These are phyloP conservation scores for Hepsetus odoe DNA, from an alignment of 2,113 vertebrate genomes.

Conservation along the genomic window DNA sequence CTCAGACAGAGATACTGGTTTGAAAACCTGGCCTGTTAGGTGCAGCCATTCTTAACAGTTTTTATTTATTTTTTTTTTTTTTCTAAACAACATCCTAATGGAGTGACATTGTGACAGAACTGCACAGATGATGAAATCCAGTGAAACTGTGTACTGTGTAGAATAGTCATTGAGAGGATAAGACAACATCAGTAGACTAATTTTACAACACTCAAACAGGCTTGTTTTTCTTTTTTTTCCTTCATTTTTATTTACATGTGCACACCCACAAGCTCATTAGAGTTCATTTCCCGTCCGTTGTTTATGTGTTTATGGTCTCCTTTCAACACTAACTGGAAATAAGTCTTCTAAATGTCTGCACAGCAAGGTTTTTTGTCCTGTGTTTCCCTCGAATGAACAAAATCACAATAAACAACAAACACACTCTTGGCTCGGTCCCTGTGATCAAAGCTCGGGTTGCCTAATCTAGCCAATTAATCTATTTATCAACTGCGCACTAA, in stretches of 20 bases:
- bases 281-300: constrained; percentile 24
- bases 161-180: not conserved
- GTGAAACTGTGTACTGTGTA: not conserved
- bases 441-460: constrained; percentile 57
- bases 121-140: not conserved
- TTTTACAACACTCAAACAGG: constrained; percentile 8
- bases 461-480: constrained; percentile 60
- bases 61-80: not conserved
- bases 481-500: constrained; percentile 55
- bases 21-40: not conserved
- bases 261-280: constrained; percentile 33
- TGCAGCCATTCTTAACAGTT: constrained; percentile 1
- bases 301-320: constrained; percentile 43
- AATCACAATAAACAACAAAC: constrained; percentile 55
- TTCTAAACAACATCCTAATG: not conserved
- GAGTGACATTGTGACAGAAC: constrained; percentile 4
- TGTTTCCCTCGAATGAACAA: constrained; percentile 48
- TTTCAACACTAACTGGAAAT: constrained; percentile 39
- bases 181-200: constrained; percentile 2
- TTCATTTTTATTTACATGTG: constrained; percentile 37
- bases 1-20: not conserved
- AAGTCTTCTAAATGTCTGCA: constrained; percentile 28
- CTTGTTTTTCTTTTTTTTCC: constrained; percentile 14
- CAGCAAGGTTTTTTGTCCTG: constrained; percentile 35
- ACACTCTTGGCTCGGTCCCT: constrained; percentile 43